phyloP scores from a whole-genome alignment of 2,888 invertebrate species.

The Lasioglossum figueresi region DNA sequence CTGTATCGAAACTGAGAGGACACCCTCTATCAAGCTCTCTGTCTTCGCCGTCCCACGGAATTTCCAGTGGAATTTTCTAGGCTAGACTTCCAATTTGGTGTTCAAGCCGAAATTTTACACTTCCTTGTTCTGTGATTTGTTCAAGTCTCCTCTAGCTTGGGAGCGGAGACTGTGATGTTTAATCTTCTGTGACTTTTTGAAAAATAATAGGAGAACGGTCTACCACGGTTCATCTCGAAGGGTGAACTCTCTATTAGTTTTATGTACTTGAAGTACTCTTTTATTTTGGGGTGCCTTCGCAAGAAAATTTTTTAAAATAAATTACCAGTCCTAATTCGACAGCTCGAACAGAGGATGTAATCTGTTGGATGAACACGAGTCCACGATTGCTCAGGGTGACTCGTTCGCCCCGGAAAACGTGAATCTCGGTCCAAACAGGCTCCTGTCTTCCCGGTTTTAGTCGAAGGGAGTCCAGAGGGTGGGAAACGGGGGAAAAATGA shows the following conservation, averaged over 20 bases:
- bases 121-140: not conserved
- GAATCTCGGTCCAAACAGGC: not conserved
- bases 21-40: not conserved
- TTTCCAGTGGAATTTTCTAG: not conserved
- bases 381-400: not conserved
- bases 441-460: not conserved
- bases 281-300: not conserved
- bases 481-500: not conserved
- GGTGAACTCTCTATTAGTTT: not conserved
- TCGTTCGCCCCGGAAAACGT: not conserved
- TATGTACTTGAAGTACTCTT: too few species aligned
- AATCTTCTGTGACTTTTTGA: not conserved
- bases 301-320: not conserved
- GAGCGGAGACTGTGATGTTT: not conserved
- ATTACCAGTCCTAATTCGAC: not conserved
- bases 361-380: not conserved
- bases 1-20: not conserved
- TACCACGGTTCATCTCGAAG: not conserved
- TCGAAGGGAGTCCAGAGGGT: not conserved
- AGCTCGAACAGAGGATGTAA: not conserved
- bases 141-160: not conserved
- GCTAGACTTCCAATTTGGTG: not conserved
- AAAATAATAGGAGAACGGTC: not conserved
- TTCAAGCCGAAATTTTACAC: not conserved
- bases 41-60: not conserved